Percentiles rank a stretch among this genome's conserved stretches.
Evolutionary conservation across 2,113 vertebrate genomes (phyloP).

Genomic region (Carettochelys insculpta): DNA sequence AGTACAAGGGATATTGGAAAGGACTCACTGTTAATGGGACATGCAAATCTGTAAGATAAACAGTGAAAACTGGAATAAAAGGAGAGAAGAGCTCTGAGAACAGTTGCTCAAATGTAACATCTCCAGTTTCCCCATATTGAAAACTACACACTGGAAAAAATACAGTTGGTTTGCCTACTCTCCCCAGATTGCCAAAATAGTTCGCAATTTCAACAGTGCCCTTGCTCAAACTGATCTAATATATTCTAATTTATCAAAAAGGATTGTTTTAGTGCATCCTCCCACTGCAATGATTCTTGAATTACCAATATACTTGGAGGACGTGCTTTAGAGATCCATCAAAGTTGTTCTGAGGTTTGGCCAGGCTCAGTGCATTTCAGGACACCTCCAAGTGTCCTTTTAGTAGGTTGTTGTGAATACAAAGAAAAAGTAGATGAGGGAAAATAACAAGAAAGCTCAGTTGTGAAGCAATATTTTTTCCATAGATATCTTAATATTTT

Average conservation of each 20-base stretch:
- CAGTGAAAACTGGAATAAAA: not conserved
- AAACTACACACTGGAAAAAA: not conserved
- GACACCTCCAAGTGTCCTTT: not conserved
- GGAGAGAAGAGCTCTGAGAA: not conserved
- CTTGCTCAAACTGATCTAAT: not conserved
- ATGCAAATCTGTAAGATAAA: not conserved
- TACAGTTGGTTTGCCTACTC: not conserved
- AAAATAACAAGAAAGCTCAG: not conserved
- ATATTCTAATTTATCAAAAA: not conserved
- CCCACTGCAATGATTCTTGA: not conserved
- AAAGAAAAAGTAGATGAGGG: not conserved
- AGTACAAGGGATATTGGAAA: not conserved
- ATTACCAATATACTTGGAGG: constrained; percentile 12
- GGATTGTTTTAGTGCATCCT: not conserved
- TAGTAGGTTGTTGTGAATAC: not conserved
- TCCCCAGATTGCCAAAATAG: not conserved
- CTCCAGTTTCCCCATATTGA: not conserved
- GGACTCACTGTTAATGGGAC: not conserved
- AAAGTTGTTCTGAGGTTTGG: not conserved
- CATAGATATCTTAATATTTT: not conserved
- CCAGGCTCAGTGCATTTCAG: not conserved
- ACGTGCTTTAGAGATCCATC: not conserved
- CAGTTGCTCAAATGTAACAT: not conserved
- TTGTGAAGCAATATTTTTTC: not conserved
- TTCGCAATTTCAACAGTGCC: not conserved